Evolutionary conservation across 2,888 invertebrate species (phyloP), one percentile per base, ranked within the genome.

Genomic region (Patella depressa): DNA sequence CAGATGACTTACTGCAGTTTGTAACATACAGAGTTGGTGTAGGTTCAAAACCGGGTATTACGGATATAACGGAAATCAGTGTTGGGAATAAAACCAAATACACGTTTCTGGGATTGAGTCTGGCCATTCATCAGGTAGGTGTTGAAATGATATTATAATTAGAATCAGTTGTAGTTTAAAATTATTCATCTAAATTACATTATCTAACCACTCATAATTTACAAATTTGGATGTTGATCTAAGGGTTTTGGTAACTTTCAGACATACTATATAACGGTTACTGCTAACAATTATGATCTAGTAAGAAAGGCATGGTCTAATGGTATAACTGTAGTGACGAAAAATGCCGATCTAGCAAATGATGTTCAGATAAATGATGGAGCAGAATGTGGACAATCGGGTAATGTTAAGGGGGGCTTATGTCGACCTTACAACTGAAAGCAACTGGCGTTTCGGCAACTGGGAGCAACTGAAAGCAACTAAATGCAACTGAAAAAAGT

Each of bases 11-110:
- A 29, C 29, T 81, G 65, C 78, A 82, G n/a, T 73, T 76, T 53
- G 80, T 85, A 2, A 79, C 80, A 0, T 86, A 83, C 71, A 77
- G 65, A 4, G 81, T 85, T 17, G 78, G 82, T 69, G 53, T 84
- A 34, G 83, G 85, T 34, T 80, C 79, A 12, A 69, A 79, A 12
- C 71, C 77, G 4, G 82, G 82, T 19, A 75, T 72, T 17, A 59
- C 73, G 76, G 83, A 85, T 74, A 76, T 84, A 2, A 75, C 74
- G 12, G 45, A 71, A 4, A 72, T 72, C 53, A 45, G 72, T 57
- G 79, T 78, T 5, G 79, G 79, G 5, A 17, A 45, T 4, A 14
- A 45, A 45, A 69, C 59, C 5, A 76, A 74, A 11, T 69, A 80
- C 74, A 79, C 77, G 24, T 78, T 82, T 59, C 73, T 79, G 15